These are phyloP conservation scores for Lithobates pipiens DNA, from an alignment of 2,797 vertebrate genomes.

Conservation along the genomic window DNA sequence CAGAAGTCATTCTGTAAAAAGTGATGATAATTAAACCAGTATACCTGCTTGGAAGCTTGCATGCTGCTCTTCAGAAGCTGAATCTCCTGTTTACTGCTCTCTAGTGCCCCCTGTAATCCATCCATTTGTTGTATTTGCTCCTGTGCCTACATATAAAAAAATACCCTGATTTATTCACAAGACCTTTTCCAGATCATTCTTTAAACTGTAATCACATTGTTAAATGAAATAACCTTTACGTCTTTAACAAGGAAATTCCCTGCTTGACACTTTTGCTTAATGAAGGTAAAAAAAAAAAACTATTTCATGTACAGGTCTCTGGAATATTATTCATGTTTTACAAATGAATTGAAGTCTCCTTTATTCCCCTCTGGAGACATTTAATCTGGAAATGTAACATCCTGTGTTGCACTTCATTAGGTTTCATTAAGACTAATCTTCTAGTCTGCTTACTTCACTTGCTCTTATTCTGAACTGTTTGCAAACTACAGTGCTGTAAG, in stretches of 20 bases:
- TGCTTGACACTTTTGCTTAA: background rate
- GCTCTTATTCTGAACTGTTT: constrained; percentile 2
- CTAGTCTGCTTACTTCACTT: background rate
- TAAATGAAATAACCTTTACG: background rate
- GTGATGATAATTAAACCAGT: background rate
- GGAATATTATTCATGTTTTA: background rate
- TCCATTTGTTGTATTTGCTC: constrained; percentile 87
- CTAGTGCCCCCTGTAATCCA: constrained; percentile 84
- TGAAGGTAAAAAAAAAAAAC: background rate
- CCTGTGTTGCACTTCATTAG: constrained; percentile 15
- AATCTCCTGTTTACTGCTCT: constrained; percentile 83
- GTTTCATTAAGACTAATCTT: constrained; percentile 4
- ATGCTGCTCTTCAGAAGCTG: constrained; percentile 80
- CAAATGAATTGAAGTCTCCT: constrained; percentile 21
- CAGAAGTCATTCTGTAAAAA: too few relatives aligned
- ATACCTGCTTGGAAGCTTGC: constrained; percentile 84
- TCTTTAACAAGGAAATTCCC: background rate
- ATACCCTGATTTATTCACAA: background rate
- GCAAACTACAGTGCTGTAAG: background rate
- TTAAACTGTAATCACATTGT: background rate
- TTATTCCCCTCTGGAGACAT: background rate
- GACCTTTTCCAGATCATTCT: background rate
- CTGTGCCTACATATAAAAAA: constrained; percentile 79
- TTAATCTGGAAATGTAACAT: constrained; percentile 19
- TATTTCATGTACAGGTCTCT: background rate